Conservation (phyloP, 2,797 vertebrate genomes). For the Iguana delicatissima region DNA sequence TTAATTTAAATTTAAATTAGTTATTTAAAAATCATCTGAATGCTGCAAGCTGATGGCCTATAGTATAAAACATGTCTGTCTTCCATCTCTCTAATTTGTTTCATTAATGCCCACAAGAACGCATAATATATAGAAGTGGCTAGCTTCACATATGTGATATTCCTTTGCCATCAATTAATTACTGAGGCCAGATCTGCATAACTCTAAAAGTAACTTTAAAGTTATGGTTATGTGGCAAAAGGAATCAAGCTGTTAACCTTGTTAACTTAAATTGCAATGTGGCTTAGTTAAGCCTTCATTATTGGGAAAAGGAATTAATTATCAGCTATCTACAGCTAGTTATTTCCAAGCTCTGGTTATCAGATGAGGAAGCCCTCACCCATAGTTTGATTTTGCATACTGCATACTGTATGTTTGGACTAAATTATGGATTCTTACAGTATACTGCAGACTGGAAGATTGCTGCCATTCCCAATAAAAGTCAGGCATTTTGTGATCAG, state of each 20-base stretch:
- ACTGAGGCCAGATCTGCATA: background rate
- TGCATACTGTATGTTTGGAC: background rate
- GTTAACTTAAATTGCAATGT: background rate
- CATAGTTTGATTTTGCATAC: background rate
- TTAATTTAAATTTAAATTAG: no score
- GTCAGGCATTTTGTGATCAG: background rate
- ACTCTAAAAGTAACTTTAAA: background rate
- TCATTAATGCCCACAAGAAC: background rate
- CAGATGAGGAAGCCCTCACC: background rate
- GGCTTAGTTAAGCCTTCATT: background rate
- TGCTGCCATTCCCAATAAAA: constrained; percentile 1
- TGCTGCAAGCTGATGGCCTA: background rate
- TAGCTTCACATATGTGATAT: background rate
- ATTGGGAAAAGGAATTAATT: background rate
- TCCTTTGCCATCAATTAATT: background rate
- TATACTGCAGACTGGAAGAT: background rate
- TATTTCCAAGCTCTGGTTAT: background rate
- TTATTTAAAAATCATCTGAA: background rate
- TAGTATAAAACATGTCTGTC: background rate
- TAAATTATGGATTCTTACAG: background rate
- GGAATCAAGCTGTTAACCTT: background rate
- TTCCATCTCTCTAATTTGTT: background rate
- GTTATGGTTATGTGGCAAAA: background rate
- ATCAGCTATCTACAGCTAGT: background rate
- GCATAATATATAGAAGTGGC: background rate